Evolutionary conservation across 2,113 vertebrate species (phyloP).

Genomic region (Oncorhynchus tshawytscha): DNA sequence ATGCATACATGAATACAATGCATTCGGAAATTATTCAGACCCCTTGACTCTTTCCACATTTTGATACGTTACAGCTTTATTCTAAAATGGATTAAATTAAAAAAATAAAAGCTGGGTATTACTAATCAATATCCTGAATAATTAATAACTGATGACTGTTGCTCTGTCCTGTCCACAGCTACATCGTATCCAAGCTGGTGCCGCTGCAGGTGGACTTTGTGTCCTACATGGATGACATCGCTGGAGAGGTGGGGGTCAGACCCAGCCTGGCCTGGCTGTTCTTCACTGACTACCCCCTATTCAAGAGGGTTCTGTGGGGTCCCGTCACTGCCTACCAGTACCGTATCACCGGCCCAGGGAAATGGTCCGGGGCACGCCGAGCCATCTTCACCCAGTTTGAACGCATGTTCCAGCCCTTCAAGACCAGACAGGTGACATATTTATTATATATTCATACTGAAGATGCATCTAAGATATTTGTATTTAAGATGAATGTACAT

Average conservation of each 20-base stretch:
- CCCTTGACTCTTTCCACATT: too few species aligned
- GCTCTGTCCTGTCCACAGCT: slow-evolving; percentile 43
- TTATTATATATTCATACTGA: too few species aligned
- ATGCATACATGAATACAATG: background rate
- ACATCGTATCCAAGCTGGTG: slow-evolving; percentile 57
- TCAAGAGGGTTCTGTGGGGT: slow-evolving; percentile 40
- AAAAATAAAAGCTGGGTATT: background rate
- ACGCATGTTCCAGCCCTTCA: slow-evolving; percentile 61
- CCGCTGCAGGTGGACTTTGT: slow-evolving; percentile 77
- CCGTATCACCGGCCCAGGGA: slow-evolving; percentile 66
- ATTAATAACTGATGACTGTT: background rate
- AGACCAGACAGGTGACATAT: slow-evolving; percentile 56
- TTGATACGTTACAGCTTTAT: too few species aligned
- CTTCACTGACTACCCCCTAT: slow-evolving; percentile 75
- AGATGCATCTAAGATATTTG: too few species aligned
- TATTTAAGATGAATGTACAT: too few species aligned
- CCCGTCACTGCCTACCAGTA: too few species aligned
- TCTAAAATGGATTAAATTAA: too few species aligned
- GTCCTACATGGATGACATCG: slow-evolving; percentile 77
- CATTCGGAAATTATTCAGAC: too few species aligned
- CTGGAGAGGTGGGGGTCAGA: slow-evolving; percentile 66
- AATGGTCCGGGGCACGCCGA: slow-evolving; percentile 74
- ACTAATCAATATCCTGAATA: background rate
- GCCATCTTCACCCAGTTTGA: slow-evolving; percentile 81
- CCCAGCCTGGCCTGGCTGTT: slow-evolving; percentile 73